Evolutionary conservation across 2,797 vertebrate genomes (phyloP).

Genomic region (Scolopax rusticola): DNA sequence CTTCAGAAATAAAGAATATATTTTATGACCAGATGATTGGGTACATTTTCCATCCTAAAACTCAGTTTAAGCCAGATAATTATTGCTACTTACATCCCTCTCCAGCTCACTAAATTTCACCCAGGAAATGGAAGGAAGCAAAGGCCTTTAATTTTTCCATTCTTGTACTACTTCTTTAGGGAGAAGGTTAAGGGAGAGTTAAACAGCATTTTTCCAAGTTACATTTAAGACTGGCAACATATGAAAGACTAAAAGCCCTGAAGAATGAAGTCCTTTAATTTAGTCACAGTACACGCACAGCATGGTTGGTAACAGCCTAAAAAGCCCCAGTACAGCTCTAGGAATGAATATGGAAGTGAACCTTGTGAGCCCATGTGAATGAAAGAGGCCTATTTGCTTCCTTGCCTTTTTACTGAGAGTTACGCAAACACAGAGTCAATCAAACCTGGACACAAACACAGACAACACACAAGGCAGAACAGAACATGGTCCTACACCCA

Average conservation of each 20-base stretch:
- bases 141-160: not conserved
- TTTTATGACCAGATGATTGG: not conserved
- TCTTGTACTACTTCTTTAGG: not conserved
- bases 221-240: slow-evolving; percentile 4
- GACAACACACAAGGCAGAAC: not conserved
- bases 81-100: not conserved
- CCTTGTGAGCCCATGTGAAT: not conserved
- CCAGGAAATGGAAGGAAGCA: not conserved
- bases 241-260: slow-evolving; percentile 11
- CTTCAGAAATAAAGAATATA: not conserved
- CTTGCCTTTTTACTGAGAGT: not conserved
- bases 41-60: not conserved
- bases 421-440: not conserved
- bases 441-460: not conserved
- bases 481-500: not conserved
- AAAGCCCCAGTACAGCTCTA: not conserved
- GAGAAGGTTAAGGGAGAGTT: not conserved
- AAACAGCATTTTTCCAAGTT: slow-evolving; percentile 11
- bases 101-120: not conserved
- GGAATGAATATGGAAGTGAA: slow-evolving; percentile 14
- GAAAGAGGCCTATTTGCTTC: slow-evolving; percentile 8
- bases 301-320: not conserved
- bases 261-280: slow-evolving; percentile 38
- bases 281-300: not conserved
- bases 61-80: not conserved